Evolutionary conservation across 2,888 invertebrate species (phyloP).

Genomic region (Spilosoma lubricipeda): DNA sequence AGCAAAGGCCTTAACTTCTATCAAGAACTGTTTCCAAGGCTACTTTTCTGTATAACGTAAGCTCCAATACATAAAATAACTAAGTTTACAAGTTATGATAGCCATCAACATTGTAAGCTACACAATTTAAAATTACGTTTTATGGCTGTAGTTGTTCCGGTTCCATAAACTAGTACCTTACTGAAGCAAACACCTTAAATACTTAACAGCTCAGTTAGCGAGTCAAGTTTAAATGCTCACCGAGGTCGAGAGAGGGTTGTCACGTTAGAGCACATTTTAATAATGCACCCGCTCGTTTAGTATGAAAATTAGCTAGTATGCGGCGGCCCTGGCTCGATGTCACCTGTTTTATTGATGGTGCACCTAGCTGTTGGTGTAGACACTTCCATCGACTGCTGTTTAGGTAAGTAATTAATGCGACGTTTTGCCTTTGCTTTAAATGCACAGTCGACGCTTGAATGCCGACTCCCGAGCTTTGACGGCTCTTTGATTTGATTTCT

Average conservation of each 20-base stretch:
- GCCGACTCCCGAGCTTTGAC: conserved; percentile 17
- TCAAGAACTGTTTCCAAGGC: neutral
- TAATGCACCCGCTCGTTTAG: conserved; percentile 84
- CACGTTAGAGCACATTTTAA: conserved; percentile 81
- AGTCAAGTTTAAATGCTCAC: conserved; percentile 75
- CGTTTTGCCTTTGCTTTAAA: conserved; percentile 38
- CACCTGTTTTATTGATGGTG: conserved; percentile 75
- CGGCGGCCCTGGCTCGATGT: conserved; percentile 63
- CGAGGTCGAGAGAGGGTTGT: conserved; percentile 74
- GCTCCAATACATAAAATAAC: neutral
- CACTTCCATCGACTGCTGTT: conserved; percentile 52
- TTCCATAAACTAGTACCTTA: conserved; percentile 62
- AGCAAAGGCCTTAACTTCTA: neutral
- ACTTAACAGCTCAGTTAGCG: conserved; percentile 70
- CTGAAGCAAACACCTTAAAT: conserved; percentile 72
- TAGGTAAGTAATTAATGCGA: conserved; percentile 61
- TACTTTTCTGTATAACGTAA: neutral
- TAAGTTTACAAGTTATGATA: conserved; percentile 24
- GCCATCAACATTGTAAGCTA: conserved; percentile 29
- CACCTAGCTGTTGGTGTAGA: conserved; percentile 43
- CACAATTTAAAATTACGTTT: conserved; percentile 36
- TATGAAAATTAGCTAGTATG: conserved; percentile 84
- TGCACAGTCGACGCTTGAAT: conserved; percentile 21
- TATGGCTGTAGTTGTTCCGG: conserved; percentile 44
- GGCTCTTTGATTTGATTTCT: conserved; percentile 31